Percentiles rank a stretch among this genome's conserved stretches.
phyloP scores from a whole-genome alignment of 2,113 vertebrate genomes.

The Paratilapia polleni region DNA sequence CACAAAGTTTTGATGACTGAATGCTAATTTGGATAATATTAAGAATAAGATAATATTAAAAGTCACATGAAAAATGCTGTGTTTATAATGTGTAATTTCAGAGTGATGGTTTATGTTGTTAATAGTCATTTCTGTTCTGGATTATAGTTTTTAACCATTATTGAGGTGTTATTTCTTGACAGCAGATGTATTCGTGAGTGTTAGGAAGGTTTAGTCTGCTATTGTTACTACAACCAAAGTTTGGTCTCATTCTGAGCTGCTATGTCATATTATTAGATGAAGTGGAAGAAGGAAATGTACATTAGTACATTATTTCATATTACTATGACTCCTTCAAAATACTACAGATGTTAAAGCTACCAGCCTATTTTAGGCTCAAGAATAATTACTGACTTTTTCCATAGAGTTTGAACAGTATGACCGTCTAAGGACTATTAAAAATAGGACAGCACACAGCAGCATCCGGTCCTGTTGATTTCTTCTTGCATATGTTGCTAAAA shows the following conservation, averaged over 20 bases:
- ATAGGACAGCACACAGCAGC: not conserved
- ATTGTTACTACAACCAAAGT: not conserved
- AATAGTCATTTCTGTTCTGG: not conserved
- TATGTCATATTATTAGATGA: not conserved
- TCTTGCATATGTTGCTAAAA: rapidly evolving
- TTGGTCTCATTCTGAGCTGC: not conserved
- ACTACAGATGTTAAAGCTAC: not conserved
- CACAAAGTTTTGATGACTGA: too few species aligned
- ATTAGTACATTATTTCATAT: not conserved
- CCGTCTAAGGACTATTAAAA: not conserved
- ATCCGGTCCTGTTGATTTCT: not conserved
- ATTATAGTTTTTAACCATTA: not conserved
- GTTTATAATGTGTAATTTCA: too few species aligned
- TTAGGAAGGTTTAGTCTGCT: not conserved
- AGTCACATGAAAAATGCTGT: too few species aligned
- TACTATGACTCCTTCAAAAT: not conserved
- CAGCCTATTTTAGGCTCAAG: not conserved
- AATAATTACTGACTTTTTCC: not conserved
- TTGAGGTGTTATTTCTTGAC: not conserved
- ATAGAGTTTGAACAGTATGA: not conserved
- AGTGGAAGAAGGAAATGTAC: not conserved
- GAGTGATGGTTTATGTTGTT: not conserved
- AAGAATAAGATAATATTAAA: too few species aligned
- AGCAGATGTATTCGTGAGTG: not conserved
- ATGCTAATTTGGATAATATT: too few species aligned